phyloP scores from a whole-genome alignment of 1,140 invertebrate genomes.

The Steinernema khuongi region DNA sequence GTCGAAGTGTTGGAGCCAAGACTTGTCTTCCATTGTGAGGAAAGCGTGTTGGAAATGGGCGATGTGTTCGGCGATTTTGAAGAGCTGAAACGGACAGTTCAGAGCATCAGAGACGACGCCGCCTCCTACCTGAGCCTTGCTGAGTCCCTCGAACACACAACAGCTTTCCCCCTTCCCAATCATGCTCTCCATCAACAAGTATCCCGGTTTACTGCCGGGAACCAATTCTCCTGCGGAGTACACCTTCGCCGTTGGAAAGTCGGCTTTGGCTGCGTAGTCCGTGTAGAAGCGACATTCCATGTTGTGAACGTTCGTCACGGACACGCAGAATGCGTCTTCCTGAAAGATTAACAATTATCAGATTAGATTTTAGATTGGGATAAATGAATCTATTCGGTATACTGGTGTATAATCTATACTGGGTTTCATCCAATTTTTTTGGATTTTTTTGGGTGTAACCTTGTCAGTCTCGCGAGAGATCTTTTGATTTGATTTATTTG shows the following conservation, averaged over 20 bases:
- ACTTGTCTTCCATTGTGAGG: background rate
- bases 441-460: no score
- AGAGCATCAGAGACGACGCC: no score
- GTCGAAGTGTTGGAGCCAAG: background rate
- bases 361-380: no score
- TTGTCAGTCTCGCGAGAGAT: no score
- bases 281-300: slow-evolving; percentile 12
- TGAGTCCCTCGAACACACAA: background rate
- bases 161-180: background rate
- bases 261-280: background rate
- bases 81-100: background rate
- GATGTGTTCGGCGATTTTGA: slow-evolving; percentile 1
- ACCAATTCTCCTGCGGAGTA: slow-evolving; percentile 9
- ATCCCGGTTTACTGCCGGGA: background rate
- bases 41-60: slow-evolving; percentile 17
- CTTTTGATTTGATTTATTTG: no score
- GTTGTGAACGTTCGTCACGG: background rate
- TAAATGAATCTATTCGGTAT: no score
- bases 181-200: slow-evolving; percentile 16
- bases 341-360: no score
- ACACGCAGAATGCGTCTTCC: background rate
- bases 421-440: no score
- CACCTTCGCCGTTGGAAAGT: slow-evolving; percentile 6
- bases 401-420: no score
- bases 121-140: background rate